phyloP scores from a whole-genome alignment of 2,797 vertebrate genomes.

The Nyctalus aviator region DNA sequence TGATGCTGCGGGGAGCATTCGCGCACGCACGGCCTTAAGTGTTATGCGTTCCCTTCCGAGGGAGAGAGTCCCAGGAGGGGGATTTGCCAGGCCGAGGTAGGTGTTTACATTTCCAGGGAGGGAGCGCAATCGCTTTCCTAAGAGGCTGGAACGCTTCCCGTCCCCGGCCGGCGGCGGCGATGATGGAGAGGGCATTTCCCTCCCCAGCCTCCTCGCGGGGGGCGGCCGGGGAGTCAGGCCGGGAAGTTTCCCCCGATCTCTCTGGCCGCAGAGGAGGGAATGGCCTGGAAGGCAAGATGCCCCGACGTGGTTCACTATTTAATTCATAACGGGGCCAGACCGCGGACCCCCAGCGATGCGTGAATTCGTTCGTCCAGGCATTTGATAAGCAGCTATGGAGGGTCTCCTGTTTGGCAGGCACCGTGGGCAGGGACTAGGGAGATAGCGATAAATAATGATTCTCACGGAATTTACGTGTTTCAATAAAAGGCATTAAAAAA shows the following conservation, averaged over 20 bases:
- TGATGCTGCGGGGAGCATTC: neutral
- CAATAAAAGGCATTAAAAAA: neutral
- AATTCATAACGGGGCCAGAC: too few relatives aligned
- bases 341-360: neutral
- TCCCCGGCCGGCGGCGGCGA: neutral
- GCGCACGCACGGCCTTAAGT: rapidly evolving
- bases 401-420: neutral
- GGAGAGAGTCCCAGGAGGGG: neutral
- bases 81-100: neutral
- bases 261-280: neutral
- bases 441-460: neutral
- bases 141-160: neutral
- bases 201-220: too few relatives aligned
- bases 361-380: neutral
- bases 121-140: neutral
- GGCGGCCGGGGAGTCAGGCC: too few relatives aligned
- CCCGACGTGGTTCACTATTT: neutral
- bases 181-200: neutral
- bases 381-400: too few relatives aligned
- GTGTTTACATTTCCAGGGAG: neutral
- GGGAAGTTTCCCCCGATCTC: neutral
- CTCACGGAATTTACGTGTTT: neutral
- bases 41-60: neutral
- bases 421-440: neutral
- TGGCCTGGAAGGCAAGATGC: rapidly evolving